Conservation (phyloP, 2,888 invertebrate genomes). For the Callyntrura guangdongensis region DNA sequence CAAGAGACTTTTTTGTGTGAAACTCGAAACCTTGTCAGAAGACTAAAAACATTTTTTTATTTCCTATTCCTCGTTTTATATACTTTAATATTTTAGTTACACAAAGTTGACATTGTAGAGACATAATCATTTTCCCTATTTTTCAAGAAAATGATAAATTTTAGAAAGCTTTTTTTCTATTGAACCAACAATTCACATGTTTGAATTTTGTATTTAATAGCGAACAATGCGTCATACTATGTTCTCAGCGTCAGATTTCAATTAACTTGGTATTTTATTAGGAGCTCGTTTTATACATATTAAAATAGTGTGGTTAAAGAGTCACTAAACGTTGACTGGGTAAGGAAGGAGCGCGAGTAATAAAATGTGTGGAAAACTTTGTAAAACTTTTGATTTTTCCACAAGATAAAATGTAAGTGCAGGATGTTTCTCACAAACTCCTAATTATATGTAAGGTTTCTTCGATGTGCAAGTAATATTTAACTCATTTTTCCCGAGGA, state of each 20-base stretch:
- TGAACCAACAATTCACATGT: background rate
- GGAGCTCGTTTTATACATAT: background rate
- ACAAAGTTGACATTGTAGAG: slow-evolving; percentile 14
- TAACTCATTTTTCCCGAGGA: no score
- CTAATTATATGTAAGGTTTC: no score
- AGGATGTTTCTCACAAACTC: no score
- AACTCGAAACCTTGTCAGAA: slow-evolving; percentile 13
- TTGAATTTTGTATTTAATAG: no score
- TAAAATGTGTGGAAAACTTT: slow-evolving; percentile 1
- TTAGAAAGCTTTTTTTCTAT: slow-evolving; percentile 22
- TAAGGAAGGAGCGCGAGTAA: background rate
- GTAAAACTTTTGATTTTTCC: no score
- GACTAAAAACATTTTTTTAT: background rate
- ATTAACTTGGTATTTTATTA: background rate
- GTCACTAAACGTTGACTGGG: no score
- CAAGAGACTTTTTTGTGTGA: background rate
- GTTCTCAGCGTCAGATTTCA: background rate
- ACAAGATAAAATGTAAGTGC: no score
- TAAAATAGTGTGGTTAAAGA: slow-evolving; percentile 28
- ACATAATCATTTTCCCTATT: background rate
- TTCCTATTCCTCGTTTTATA: background rate
- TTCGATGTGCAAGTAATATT: no score
- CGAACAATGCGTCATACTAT: background rate
- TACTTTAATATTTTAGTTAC: background rate
- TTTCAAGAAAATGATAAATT: background rate